Conservation (phyloP, 2,888 invertebrate genomes). For the Yponomeuta sedellus region DNA sequence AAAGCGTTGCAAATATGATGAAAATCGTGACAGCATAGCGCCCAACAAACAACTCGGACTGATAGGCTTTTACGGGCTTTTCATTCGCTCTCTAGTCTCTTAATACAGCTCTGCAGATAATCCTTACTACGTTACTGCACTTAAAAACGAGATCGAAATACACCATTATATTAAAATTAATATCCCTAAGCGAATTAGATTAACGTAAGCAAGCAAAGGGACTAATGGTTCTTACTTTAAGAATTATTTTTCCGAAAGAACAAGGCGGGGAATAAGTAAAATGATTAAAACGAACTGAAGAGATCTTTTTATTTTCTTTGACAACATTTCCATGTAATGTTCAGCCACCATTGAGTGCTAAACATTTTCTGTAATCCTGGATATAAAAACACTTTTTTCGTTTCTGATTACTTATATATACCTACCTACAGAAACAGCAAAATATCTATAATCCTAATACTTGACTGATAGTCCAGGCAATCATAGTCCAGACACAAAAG, state of each 20-base stretch:
- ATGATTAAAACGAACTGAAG: not conserved
- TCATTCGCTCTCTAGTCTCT: not conserved
- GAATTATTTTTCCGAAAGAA: not conserved
- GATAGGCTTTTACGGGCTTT: constrained; percentile 5
- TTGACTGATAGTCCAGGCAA: too few relatives aligned
- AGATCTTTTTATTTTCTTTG: not conserved
- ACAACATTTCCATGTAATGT: not conserved
- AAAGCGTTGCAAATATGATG: constrained; percentile 4
- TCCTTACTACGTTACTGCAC: not conserved
- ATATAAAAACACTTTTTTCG: not conserved
- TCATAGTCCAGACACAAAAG: too few relatives aligned
- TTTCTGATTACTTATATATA: not conserved
- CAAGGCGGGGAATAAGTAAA: not conserved
- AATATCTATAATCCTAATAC: too few relatives aligned
- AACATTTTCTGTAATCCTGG: not conserved
- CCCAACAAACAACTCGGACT: not conserved
- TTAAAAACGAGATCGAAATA: not conserved
- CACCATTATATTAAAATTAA: constrained; percentile 3
- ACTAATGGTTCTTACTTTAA: not conserved
- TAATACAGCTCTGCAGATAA: not conserved
- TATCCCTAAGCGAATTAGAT: not conserved
- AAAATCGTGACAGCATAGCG: constrained; percentile 7
- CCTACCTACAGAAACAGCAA: not conserved
- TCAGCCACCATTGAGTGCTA: not conserved
- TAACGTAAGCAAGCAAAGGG: not conserved